These are phyloP conservation scores for Anagrus nilaparvatae DNA, from an alignment of 1,140 invertebrate species.

Conservation along the genomic window DNA sequence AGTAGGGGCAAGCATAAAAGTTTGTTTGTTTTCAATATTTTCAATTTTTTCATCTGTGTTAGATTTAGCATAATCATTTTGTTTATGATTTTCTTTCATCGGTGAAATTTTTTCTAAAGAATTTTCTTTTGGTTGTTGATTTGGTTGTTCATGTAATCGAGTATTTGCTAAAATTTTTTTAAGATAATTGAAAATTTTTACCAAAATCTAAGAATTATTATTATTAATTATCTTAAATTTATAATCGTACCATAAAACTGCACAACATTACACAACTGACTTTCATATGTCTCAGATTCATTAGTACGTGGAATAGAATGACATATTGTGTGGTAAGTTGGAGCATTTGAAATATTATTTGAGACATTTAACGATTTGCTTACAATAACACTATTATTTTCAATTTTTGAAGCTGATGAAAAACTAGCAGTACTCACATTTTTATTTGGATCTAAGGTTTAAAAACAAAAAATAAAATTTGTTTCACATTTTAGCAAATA, in stretches of 20 bases:
- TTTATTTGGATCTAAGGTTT: conserved; percentile 8
- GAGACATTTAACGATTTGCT: conserved; percentile 36
- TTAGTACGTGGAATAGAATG: conserved; percentile 34
- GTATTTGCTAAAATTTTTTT: neutral
- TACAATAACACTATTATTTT: conserved; percentile 42
- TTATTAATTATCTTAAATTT: too few species aligned
- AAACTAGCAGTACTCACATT: neutral
- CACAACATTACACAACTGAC: conserved; percentile 28
- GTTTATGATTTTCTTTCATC: neutral
- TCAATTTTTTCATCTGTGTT: conserved; percentile 31
- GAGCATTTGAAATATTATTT: conserved; percentile 31
- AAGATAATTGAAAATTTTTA: neutral
- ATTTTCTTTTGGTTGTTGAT: neutral
- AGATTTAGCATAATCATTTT: conserved; percentile 14
- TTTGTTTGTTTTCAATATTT: conserved; percentile 35
- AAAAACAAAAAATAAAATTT: neutral
- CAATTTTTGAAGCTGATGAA: conserved; percentile 28
- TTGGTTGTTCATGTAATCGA: too few species aligned
- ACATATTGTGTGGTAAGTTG: conserved; percentile 30
- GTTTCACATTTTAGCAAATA: neutral
- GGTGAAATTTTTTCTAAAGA: neutral
- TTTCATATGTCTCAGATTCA: conserved; percentile 31
- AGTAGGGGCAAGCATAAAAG: conserved; percentile 81
- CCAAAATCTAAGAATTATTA: too few species aligned
- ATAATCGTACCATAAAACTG: conserved; percentile 31